phyloP scores from a whole-genome alignment of 2,888 invertebrate species.

The Artemia sinica region DNA sequence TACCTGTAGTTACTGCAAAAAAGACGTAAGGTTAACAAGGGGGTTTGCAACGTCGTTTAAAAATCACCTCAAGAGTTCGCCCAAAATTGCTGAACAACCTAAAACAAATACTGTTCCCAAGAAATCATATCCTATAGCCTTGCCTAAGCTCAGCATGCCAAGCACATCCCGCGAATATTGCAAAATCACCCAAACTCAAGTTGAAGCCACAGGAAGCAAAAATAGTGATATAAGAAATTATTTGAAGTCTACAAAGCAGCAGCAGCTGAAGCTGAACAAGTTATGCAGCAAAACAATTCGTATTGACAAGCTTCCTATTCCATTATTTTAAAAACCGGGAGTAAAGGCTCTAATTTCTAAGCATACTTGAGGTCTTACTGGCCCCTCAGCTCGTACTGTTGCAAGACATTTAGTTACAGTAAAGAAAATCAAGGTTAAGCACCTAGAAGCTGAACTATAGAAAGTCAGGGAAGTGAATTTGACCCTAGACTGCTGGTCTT shows the following conservation, averaged over 20 bases:
- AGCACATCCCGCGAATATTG: background rate
- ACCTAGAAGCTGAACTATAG: background rate
- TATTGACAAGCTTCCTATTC: background rate
- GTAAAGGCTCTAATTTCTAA: constrained; percentile 7
- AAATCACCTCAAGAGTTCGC: background rate
- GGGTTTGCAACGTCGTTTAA: background rate
- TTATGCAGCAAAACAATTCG: background rate
- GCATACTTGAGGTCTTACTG: background rate
- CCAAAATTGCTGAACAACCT: background rate
- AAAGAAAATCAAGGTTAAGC: background rate
- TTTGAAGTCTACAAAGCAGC: background rate
- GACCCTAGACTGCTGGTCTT: background rate
- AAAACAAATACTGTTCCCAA: background rate
- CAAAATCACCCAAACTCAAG: background rate
- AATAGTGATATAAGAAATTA: background rate
- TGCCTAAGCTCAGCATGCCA: background rate
- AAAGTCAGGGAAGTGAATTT: background rate
- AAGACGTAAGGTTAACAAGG: background rate
- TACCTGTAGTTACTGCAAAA: background rate
- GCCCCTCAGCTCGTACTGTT: constrained; percentile 2
- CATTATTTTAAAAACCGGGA: background rate
- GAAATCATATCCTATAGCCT: background rate
- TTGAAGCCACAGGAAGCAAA: background rate
- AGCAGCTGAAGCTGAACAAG: too few relatives aligned
- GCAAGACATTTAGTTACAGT: background rate